Evolutionary conservation across 30 jellyfish, hydroid and myxozoan species (phyloP).

Genomic region (Sanderia malayensis): DNA sequence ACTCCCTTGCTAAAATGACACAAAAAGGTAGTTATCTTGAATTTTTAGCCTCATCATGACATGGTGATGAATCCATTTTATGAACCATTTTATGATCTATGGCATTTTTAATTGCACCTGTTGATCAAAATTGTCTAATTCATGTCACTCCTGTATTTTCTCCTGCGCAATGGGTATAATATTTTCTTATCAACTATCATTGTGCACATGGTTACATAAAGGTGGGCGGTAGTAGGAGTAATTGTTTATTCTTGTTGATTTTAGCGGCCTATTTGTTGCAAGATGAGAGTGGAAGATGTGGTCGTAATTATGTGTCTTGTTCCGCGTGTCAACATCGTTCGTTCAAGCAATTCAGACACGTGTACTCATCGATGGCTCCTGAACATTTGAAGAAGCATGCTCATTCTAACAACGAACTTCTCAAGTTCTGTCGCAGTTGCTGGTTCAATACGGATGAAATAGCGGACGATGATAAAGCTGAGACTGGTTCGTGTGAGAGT

Average conservation of each 20-base stretch:
- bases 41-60: too few relatives aligned
- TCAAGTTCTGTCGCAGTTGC: slow-evolving; percentile 51
- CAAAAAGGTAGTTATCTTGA: neutral
- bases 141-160: too few relatives aligned
- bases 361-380: slow-evolving; percentile 29
- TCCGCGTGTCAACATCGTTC: slow-evolving; percentile 50
- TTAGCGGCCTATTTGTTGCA: slow-evolving; percentile 32
- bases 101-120: too few relatives aligned
- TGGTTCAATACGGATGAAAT: slow-evolving; percentile 26
- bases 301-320: slow-evolving; percentile 39
- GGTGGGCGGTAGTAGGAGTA: too few relatives aligned
- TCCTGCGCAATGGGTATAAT: too few relatives aligned
- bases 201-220: too few relatives aligned
- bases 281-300: slow-evolving; percentile 39
- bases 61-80: too few relatives aligned
- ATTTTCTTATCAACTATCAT: too few relatives aligned
- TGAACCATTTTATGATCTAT: too few relatives aligned
- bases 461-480: slow-evolving; percentile 5
- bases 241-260: neutral
- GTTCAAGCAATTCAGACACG: slow-evolving; percentile 45
- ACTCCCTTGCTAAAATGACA: neutral
- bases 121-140: too few relatives aligned
- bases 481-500: neutral
- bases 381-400: slow-evolving; percentile 43
- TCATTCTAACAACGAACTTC: slow-evolving; percentile 21